Evolutionary conservation across 1,140 invertebrate genomes (phyloP).

Genomic region (Leptopilina clavipes): DNA sequence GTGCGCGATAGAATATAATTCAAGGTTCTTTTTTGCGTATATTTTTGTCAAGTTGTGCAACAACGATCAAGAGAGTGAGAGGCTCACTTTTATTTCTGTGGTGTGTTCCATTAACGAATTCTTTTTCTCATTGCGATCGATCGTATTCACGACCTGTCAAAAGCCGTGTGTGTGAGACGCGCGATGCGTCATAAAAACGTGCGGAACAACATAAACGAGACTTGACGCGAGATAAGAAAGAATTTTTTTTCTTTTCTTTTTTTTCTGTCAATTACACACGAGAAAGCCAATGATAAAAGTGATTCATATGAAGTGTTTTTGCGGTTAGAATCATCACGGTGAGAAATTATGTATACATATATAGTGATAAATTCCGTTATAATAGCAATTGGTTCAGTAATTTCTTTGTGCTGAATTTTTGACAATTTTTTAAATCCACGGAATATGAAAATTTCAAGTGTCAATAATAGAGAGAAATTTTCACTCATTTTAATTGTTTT

Average conservation of each 20-base stretch:
- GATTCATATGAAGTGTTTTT: background rate
- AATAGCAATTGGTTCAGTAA: no score
- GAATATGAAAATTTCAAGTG: no score
- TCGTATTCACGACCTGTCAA: background rate
- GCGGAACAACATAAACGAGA: background rate
- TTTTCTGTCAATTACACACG: no score
- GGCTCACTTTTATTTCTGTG: no score
- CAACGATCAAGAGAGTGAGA: background rate
- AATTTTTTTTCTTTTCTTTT: background rate
- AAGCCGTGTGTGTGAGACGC: background rate
- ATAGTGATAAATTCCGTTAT: no score
- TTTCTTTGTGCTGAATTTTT: no score
- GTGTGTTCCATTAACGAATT: background rate
- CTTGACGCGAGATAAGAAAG: background rate
- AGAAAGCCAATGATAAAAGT: background rate
- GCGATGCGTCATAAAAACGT: constrained; percentile 31
- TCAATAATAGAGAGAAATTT: no score
- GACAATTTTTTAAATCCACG: no score
- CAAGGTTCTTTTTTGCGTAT: constrained; percentile 1
- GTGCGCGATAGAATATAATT: background rate
- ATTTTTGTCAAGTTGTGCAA: constrained; percentile 5
- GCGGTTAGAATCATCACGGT: no score
- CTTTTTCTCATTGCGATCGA: constrained; percentile 4
- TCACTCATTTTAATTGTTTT: no score
- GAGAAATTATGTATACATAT: no score